These are phyloP conservation scores for Ptiloglossa arizonensis DNA, from an alignment of 1,140 invertebrate genomes.

Conservation along the genomic window DNA sequence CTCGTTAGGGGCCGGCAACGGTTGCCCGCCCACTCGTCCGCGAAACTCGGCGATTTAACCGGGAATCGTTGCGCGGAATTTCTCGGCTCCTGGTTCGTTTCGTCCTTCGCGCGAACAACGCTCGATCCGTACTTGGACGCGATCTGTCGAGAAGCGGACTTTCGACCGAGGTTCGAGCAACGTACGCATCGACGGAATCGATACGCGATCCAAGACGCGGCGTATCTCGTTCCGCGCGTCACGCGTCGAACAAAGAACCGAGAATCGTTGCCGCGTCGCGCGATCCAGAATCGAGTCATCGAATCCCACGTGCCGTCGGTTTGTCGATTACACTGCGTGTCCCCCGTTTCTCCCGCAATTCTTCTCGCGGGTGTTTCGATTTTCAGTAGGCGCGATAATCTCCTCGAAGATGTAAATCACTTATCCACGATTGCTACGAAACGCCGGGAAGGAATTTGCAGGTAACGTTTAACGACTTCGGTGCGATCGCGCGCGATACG, in stretches of 20 bases:
- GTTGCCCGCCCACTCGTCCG: neutral
- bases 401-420: too few species aligned
- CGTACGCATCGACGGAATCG: constrained; percentile 5
- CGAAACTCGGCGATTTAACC: constrained; percentile 23
- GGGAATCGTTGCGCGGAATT: constrained; percentile 16
- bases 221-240: neutral
- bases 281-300: constrained; percentile 16
- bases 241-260: constrained; percentile 7
- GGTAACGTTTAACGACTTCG: too few species aligned
- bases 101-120: neutral
- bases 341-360: too few species aligned
- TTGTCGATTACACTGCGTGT: too few species aligned
- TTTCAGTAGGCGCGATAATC: too few species aligned
- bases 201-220: constrained; percentile 12
- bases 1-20: constrained; percentile 38
- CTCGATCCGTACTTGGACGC: too few species aligned
- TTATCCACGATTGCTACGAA: too few species aligned
- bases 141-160: neutral
- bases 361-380: too few species aligned
- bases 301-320: too few species aligned
- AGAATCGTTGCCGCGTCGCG: neutral
- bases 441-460: too few species aligned
- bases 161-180: neutral
- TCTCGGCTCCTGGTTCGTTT: neutral
- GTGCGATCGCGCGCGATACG: too few species aligned